Percentiles rank a stretch among this genome's conserved stretches.
Evolutionary conservation across 2,888 invertebrate species (phyloP).

Genomic region (Meteorus colon): DNA sequence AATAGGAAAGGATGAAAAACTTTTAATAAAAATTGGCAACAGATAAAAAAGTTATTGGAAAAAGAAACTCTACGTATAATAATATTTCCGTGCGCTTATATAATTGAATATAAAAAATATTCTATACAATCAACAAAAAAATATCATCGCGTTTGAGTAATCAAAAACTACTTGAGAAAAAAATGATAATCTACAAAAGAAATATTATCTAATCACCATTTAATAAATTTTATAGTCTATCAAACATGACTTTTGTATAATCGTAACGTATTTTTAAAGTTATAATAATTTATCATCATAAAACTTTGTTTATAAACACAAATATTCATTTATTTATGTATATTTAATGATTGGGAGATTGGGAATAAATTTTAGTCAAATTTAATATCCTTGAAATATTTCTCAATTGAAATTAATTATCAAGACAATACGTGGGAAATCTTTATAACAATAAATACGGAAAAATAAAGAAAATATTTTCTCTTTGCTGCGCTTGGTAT

Average conservation of each 20-base stretch:
- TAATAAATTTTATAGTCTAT: too few relatives aligned
- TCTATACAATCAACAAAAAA: background rate
- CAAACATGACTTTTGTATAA: too few relatives aligned
- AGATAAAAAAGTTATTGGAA: constrained; percentile 5
- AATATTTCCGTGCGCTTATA: constrained; percentile 16
- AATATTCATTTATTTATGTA: background rate
- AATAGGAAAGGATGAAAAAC: constrained; percentile 11
- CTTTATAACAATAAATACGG: background rate
- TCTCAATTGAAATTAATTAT: too few relatives aligned
- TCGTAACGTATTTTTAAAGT: too few relatives aligned
- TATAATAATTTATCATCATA: too few relatives aligned
- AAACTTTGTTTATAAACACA: background rate
- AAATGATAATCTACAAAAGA: background rate
- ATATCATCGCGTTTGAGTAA: constrained; percentile 17
- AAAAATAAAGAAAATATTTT: background rate
- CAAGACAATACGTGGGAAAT: background rate
- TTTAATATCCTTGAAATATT: background rate
- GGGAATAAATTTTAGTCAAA: background rate
- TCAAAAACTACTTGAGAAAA: background rate
- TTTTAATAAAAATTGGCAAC: constrained; percentile 5
- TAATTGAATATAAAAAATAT: constrained; percentile 2
- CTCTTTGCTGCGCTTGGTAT: background rate
- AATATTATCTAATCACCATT: too few relatives aligned
- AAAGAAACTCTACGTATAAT: background rate
- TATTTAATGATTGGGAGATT: background rate